A percentile compares a stretch with the other conserved stretches of the same genome.
These are phyloP conservation scores for Agrochola lychnidis DNA, from an alignment of 2,888 invertebrate genomes.

Conservation along the genomic window DNA sequence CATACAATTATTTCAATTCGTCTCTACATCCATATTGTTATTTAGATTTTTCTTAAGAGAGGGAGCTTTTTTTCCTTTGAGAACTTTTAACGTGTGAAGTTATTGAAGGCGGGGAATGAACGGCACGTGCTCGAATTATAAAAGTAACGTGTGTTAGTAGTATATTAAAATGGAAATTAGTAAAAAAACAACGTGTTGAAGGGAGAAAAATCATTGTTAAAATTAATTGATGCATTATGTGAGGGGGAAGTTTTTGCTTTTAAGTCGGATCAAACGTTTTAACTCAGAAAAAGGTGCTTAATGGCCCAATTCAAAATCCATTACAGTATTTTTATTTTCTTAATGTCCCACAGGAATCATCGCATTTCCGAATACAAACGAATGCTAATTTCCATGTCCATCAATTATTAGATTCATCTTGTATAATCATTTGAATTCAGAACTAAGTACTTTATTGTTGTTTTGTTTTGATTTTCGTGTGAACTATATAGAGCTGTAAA, in stretches of 20 bases:
- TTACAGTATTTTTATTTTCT: too few relatives aligned
- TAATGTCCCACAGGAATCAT: too few relatives aligned
- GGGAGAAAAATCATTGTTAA: not conserved
- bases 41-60: not conserved
- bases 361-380: too few relatives aligned
- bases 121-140: conserved; percentile 16
- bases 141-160: conserved; percentile 2
- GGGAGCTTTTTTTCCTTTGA: not conserved
- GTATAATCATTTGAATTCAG: too few relatives aligned
- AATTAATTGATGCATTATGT: not conserved
- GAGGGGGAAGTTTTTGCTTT: not conserved
- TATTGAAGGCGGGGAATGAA: not conserved
- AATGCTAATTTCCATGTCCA: too few relatives aligned
- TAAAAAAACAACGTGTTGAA: not conserved
- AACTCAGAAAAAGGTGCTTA: not conserved
- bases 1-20: not conserved
- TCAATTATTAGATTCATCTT: too few relatives aligned
- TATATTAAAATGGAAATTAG: not conserved
- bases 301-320: too few relatives aligned
- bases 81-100: not conserved
- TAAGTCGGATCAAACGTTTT: not conserved
- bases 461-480: too few relatives aligned
- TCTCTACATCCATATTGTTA: not conserved
- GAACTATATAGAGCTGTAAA: too few relatives aligned
- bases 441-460: too few relatives aligned